Evolutionary conservation across 2,888 invertebrate genomes (phyloP), one percentile per base, ranked within the genome.

Genomic region (Antheraea assamensis): DNA sequence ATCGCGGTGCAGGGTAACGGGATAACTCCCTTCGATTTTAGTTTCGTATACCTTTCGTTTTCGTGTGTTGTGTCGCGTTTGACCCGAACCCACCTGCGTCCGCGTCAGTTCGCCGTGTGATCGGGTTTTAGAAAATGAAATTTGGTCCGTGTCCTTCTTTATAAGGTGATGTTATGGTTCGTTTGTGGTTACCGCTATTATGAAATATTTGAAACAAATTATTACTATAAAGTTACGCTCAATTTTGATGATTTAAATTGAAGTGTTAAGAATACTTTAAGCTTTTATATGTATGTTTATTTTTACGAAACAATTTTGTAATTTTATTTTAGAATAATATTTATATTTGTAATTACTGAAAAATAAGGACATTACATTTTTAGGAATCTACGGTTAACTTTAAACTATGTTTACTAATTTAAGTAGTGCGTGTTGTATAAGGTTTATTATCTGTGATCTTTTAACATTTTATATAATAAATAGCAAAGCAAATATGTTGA

Each of bases 91-190:
- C 58, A 76, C 76, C 88, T 90, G 89, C 92, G 42, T 42, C 13
- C 42, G 13, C 42, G 92, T 92, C 92, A 92, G 90, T 89, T 89
- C 84, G 81, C 55, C 76, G 82, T 84, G 89, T 92, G 90, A 93
- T 92, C 93, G 92, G 88, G 92, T 92, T 93, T 93, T 93, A 93
- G 93, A 93, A 93, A 93, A 93, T 93, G 93, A 93, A 93, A 93
- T 92, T 92, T 91, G 90, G 91, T 82, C 87, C 88, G 84, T 83
- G 90, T 89, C 89, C 90, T 89, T 88, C 91, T 91, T 90, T 92
- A 91, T 91, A 90, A 89, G 91, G 91, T 76, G 76, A 84, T 85
- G 85, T 89, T 72, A 19, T 52, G 52, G 21, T 52, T 49, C 47
- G 71, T 74, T 71, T 71, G 81, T 79, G 81, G 83, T 80, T 79